Percentiles rank a stretch among this genome's conserved stretches.
These are phyloP conservation scores for Amphimallon solstitiale DNA, from an alignment of 2,888 invertebrate species.

Conservation along the genomic window DNA sequence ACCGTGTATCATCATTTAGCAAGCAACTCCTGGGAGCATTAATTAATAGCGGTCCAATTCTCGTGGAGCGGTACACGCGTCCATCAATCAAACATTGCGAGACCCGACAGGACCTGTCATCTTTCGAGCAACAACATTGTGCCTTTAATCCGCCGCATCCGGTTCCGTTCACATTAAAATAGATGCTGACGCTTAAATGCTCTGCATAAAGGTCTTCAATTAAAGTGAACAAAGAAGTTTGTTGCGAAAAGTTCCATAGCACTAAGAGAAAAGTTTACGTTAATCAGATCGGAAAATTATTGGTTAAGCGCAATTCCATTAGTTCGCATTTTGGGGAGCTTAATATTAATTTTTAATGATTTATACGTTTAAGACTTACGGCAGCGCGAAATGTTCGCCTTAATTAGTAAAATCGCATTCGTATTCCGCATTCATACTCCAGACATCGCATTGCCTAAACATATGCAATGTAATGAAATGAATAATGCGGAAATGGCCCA, in stretches of 20 bases:
- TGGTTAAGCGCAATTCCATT: constrained; percentile 37
- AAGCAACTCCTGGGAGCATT: constrained; percentile 39
- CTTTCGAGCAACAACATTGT: constrained; percentile 37
- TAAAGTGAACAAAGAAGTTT: constrained; percentile 38
- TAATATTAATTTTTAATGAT: constrained; percentile 34
- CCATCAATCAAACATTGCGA: constrained; percentile 44
- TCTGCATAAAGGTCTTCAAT: constrained; percentile 39
- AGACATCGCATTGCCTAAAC: neutral
- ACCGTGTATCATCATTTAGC: constrained; percentile 41
- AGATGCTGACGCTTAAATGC: constrained; percentile 35
- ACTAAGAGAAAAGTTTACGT: constrained; percentile 35
- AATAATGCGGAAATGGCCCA: too few relatives aligned
- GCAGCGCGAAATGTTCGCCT: neutral
- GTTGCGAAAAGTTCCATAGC: constrained; percentile 36
- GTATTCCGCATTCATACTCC: neutral
- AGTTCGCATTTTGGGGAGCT: constrained; percentile 23
- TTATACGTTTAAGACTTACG: constrained; percentile 20
- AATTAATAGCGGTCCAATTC: constrained; percentile 45
- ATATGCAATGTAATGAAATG: too few relatives aligned
- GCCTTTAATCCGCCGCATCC: constrained; percentile 38
- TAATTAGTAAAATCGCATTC: constrained; percentile 7
- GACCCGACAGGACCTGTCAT: constrained; percentile 41
- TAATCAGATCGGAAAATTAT: constrained; percentile 38
- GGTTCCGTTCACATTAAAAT: constrained; percentile 36
- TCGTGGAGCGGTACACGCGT: constrained; percentile 39